These are phyloP conservation scores for Chrysoperla carnea DNA, from an alignment of 1,140 invertebrate genomes.

Conservation along the genomic window DNA sequence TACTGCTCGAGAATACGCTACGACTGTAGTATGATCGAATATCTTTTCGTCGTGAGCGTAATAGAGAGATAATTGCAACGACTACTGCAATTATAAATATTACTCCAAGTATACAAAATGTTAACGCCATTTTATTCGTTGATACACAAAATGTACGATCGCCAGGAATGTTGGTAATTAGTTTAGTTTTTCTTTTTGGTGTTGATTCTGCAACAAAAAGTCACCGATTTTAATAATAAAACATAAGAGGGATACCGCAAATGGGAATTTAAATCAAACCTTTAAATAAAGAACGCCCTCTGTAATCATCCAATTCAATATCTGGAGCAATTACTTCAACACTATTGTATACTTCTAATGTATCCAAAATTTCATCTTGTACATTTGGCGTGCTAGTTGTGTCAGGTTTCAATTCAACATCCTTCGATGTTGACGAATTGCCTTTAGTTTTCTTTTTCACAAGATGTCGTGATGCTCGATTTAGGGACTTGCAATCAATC, in stretches of 20 bases:
- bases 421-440: background rate
- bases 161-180: slow-evolving; percentile 20
- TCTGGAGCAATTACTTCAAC: slow-evolving; percentile 58
- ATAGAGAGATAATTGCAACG: slow-evolving; percentile 41
- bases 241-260: no score
- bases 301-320: slow-evolving; percentile 38
- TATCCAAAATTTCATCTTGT: slow-evolving; percentile 39
- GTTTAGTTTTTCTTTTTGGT: no score
- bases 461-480: no score
- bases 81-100: slow-evolving; percentile 46
- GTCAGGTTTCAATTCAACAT: background rate
- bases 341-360: slow-evolving; percentile 57
- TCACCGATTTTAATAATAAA: slow-evolving; percentile 11
- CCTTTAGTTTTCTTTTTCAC: no score
- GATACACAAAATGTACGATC: slow-evolving; percentile 50
- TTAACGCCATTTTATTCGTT: slow-evolving; percentile 47
- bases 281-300: no score
- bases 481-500: no score
- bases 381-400: slow-evolving; percentile 24
- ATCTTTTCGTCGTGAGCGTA: slow-evolving; percentile 29
- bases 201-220: background rate
- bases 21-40: slow-evolving; percentile 10
- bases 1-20: slow-evolving; percentile 20
- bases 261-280: no score
- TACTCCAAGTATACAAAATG: slow-evolving; percentile 44